These are phyloP conservation scores for Ellobius talpinus DNA, from an alignment of 2,113 vertebrate genomes.

Conservation along the genomic window DNA sequence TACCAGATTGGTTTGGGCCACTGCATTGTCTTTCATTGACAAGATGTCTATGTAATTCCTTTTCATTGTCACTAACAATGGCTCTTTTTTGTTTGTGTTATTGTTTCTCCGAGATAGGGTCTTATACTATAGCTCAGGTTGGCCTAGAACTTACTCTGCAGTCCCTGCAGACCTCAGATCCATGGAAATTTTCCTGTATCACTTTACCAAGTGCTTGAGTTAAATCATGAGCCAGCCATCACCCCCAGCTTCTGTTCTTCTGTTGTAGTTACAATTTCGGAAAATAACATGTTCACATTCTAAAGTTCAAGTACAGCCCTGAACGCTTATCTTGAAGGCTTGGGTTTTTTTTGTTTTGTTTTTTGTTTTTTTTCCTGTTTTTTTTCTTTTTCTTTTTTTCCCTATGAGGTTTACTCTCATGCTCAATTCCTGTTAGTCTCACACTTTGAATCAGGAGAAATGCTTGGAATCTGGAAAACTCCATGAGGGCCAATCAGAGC, in stretches of 20 bases:
- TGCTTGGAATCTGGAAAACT: neutral
- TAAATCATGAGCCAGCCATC: neutral
- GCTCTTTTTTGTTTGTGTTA: neutral
- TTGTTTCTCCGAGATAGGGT: neutral
- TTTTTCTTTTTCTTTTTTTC: neutral
- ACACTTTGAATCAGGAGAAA: neutral
- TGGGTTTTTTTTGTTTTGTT: too few relatives aligned
- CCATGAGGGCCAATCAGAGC: neutral
- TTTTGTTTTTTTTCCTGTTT: neutral
- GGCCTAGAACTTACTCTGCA: neutral
- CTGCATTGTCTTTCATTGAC: neutral
- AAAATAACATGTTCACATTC: neutral
- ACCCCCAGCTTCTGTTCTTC: neutral
- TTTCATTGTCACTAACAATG: neutral
- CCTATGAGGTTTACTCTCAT: accelerated
- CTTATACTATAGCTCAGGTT: too few relatives aligned
- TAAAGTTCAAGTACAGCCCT: neutral
- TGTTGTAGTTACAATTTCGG: neutral
- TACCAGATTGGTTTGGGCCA: neutral
- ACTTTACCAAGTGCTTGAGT: neutral
- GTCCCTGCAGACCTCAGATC: neutral
- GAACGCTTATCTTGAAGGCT: neutral
- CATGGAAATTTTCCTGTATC: neutral
- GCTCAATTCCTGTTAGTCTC: neutral
- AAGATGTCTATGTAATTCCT: neutral